Conservation (phyloP, 37 sponge, comb jelly and placozoan species). For the Haliclona indistincta region DNA sequence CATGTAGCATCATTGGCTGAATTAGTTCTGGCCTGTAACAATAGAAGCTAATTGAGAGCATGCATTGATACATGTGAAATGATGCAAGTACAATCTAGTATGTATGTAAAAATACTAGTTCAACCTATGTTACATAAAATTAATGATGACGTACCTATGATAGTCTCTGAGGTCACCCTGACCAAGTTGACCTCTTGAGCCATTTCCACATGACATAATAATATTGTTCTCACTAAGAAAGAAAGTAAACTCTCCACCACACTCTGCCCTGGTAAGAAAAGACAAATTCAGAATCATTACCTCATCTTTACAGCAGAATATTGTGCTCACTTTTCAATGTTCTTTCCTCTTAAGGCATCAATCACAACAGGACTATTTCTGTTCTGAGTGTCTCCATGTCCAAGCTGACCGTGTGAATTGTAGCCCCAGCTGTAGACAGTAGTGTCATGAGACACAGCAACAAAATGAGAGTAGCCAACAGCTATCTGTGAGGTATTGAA, state of each 20-base stretch:
- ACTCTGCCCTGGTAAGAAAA: slow-evolving; percentile 58
- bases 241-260: slow-evolving; percentile 89
- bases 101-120: no score
- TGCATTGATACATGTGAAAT: no score
- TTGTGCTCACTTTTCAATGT: slow-evolving; percentile 45
- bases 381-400: slow-evolving; percentile 66
- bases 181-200: slow-evolving; percentile 75
- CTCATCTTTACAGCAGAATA: neutral
- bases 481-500: slow-evolving; percentile 56
- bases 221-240: slow-evolving; percentile 92
- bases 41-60: no score
- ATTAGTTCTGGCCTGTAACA: slow-evolving; percentile 73
- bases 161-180: slow-evolving; percentile 53
- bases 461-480: slow-evolving; percentile 75
- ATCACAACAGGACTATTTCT: slow-evolving; percentile 40
- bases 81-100: no score
- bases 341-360: slow-evolving; percentile 48
- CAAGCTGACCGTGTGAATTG: slow-evolving; percentile 85
- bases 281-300: neutral
- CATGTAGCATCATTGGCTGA: slow-evolving; percentile 60
- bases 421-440: slow-evolving; percentile 90
- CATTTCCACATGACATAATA: slow-evolving; percentile 89
- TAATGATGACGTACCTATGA: no score
- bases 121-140: no score
- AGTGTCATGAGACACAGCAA: slow-evolving; percentile 68